Conservation (phyloP, 2,113 vertebrate species). For the Pelobates fuscus region DNA sequence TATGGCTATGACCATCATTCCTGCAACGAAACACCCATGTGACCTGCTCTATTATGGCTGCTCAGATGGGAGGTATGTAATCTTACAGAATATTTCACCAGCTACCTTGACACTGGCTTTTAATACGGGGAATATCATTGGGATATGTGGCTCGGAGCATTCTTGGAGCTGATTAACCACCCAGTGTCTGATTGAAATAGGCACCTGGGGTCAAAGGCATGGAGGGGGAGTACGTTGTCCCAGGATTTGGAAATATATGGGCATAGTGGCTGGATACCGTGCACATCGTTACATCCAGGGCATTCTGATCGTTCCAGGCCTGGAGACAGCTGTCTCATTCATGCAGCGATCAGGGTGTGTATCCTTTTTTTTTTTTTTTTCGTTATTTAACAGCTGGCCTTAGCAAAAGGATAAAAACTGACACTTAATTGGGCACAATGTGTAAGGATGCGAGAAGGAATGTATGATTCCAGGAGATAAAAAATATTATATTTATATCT, state of each 20-base stretch:
- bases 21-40: slow-evolving; percentile 61
- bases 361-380: neutral
- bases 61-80: slow-evolving; percentile 47
- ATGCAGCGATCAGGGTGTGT: slow-evolving; percentile 19
- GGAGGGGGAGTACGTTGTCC: neutral
- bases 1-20: slow-evolving; percentile 66
- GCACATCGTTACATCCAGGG: neutral
- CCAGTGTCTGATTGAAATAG: neutral
- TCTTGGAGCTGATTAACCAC: neutral
- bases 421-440: neutral
- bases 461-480: too few species aligned
- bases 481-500: too few species aligned
- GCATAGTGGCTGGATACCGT: neutral
- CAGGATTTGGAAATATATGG: neutral
- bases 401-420: neutral
- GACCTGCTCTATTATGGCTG: slow-evolving; percentile 45
- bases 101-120: neutral
- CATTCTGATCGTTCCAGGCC: slow-evolving; percentile 1
- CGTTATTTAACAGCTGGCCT: neutral
- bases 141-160: neutral
- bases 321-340: neutral
- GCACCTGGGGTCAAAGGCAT: slow-evolving; percentile 10
- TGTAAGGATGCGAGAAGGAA: neutral
- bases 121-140: neutral
- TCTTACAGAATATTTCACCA: slow-evolving; percentile 2